These are phyloP conservation scores for Megaceryle torquata DNA, from an alignment of 2,113 vertebrate species.

Conservation along the genomic window DNA sequence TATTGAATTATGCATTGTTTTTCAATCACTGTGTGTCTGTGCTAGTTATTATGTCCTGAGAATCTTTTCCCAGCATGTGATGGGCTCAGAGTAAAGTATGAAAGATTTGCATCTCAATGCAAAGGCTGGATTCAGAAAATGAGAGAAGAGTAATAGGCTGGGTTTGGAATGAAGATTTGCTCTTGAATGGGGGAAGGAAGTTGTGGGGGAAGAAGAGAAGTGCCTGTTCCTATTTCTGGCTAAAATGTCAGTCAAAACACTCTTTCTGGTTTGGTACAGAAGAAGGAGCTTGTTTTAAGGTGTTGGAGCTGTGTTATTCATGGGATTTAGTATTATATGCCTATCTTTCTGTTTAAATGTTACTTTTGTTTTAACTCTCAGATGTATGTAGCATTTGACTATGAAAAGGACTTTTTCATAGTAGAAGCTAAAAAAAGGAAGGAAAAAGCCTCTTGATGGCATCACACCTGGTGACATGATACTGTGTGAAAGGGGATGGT, in stretches of 20 bases:
- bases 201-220: neutral
- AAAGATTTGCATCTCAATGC: neutral
- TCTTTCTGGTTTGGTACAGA: neutral
- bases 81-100: neutral
- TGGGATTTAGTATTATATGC: neutral
- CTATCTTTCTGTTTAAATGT: neutral
- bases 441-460: neutral
- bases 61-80: neutral
- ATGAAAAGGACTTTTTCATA: neutral
- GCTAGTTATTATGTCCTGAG: neutral
- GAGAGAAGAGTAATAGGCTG: neutral
- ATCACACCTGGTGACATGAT: neutral
- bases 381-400: neutral
- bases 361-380: neutral
- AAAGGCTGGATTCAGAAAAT: neutral
- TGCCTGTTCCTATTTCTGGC: neutral
- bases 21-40: neutral
- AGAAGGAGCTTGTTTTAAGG: neutral
- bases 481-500: neutral
- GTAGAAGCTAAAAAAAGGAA: neutral
- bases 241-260: neutral
- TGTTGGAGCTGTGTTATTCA: neutral
- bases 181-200: neutral
- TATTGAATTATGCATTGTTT: slow-evolving; percentile 28
- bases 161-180: neutral